phyloP scores from a whole-genome alignment of 2,888 invertebrate species.

The Achlya flavicornis region DNA sequence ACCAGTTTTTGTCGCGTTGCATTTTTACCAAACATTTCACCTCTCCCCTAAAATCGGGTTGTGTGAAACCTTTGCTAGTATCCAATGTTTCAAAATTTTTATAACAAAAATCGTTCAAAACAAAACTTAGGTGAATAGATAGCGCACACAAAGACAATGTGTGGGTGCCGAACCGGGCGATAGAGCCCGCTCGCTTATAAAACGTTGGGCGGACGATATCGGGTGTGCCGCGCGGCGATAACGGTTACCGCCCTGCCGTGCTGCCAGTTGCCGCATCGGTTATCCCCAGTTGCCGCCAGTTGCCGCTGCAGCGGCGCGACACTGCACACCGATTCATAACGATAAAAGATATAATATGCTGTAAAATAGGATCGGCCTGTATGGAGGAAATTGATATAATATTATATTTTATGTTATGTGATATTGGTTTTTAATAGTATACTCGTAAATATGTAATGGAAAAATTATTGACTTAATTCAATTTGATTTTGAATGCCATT shows the following conservation, averaged over 20 bases:
- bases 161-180: conserved; percentile 34
- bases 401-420: background rate
- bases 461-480: too few species aligned
- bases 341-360: conserved; percentile 40
- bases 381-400: conserved; percentile 53
- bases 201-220: conserved; percentile 31
- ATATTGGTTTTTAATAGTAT: background rate
- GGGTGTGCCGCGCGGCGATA: conserved; percentile 30
- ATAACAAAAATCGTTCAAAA: conserved; percentile 24
- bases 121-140: conserved; percentile 34
- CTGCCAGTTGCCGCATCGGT: conserved; percentile 3
- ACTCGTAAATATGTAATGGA: too few species aligned
- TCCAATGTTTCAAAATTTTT: background rate
- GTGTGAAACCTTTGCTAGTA: background rate
- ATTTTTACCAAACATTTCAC: too few species aligned
- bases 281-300: conserved; percentile 16
- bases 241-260: conserved; percentile 32
- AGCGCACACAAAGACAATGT: conserved; percentile 42
- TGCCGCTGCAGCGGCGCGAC: conserved; percentile 19
- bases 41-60: conserved; percentile 2
- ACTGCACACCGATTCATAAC: conserved; percentile 38
- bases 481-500: too few species aligned
- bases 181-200: conserved; percentile 21
- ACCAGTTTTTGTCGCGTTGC: too few species aligned
- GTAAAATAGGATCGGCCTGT: conserved; percentile 47